phyloP scores from a whole-genome alignment of 2,797 vertebrate genomes.

The Semotilus atromaculatus region DNA sequence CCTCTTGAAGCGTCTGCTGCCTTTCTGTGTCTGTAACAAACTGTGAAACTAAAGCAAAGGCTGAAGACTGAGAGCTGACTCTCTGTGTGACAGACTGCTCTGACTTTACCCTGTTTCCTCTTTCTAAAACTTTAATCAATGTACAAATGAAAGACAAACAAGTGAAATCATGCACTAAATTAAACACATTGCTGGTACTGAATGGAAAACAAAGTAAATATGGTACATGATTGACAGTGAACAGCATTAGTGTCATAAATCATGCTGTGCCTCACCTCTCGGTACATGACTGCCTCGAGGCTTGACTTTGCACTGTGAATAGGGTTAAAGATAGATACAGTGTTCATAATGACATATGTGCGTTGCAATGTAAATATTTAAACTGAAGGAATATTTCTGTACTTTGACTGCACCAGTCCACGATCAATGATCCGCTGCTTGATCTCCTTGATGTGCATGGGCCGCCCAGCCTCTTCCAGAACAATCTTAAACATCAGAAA shows the following conservation, averaged over 20 bases:
- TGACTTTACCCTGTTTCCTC: background rate
- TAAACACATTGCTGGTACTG: background rate
- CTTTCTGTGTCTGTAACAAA: conserved; percentile 89
- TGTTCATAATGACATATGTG: too few relatives aligned
- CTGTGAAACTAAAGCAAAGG: conserved; percentile 76
- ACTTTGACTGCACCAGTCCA: conserved; percentile 85
- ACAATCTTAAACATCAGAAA: conserved; percentile 74
- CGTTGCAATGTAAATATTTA: background rate
- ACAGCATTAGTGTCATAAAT: background rate
- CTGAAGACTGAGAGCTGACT: conserved; percentile 50
- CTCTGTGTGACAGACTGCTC: conserved; percentile 14
- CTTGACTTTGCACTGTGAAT: conserved; percentile 81
- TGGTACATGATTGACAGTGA: conserved; percentile 51
- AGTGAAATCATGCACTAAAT: conserved; percentile 30
- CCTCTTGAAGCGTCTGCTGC: conserved; percentile 89
- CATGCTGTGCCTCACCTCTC: conserved; percentile 78
- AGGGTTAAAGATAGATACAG: background rate
- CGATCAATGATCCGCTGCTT: conserved; percentile 84
- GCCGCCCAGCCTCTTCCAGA: conserved; percentile 81
- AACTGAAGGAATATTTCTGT: background rate
- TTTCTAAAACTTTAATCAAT: background rate
- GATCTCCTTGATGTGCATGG: conserved; percentile 88
- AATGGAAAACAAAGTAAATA: conserved; percentile 46
- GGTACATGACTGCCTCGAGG: conserved; percentile 85
- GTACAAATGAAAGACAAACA: conserved; percentile 13